These are phyloP conservation scores for Smutsia temminckii DNA, from an alignment of 2,797 vertebrate genomes.

Conservation along the genomic window DNA sequence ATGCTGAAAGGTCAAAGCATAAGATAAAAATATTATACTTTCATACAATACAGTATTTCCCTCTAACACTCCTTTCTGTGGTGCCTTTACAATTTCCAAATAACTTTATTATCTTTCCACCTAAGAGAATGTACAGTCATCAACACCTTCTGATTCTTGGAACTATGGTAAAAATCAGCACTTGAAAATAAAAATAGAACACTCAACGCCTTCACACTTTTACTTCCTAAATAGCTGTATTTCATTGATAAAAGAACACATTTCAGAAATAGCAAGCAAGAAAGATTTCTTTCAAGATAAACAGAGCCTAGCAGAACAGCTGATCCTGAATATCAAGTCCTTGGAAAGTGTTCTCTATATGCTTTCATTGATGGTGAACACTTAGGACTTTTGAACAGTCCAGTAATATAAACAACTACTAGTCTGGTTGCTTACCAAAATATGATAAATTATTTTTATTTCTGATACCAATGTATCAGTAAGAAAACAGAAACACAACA, in stretches of 20 bases:
- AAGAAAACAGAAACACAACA: too few species aligned
- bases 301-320: not conserved
- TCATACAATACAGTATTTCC: not conserved
- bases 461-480: not conserved
- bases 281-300: not conserved
- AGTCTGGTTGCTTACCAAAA: not conserved
- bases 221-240: not conserved
- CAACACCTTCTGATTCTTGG: not conserved
- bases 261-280: not conserved
- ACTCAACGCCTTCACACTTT: not conserved
- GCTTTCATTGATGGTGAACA: not conserved
- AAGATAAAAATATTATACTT: not conserved
- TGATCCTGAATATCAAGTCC: not conserved
- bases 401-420: not conserved
- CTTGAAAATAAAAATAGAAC: not conserved
- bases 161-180: not conserved
- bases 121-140: not conserved
- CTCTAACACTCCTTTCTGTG: not conserved
- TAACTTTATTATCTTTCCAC: not conserved
- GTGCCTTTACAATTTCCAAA: not conserved
- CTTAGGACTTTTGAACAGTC: not conserved
- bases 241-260: not conserved
- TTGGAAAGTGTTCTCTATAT: not conserved
- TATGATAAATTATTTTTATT: not conserved
- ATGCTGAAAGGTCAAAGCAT: not conserved